Conservation (phyloP, 2,797 vertebrate genomes). For the Acanthurus lineatus region DNA sequence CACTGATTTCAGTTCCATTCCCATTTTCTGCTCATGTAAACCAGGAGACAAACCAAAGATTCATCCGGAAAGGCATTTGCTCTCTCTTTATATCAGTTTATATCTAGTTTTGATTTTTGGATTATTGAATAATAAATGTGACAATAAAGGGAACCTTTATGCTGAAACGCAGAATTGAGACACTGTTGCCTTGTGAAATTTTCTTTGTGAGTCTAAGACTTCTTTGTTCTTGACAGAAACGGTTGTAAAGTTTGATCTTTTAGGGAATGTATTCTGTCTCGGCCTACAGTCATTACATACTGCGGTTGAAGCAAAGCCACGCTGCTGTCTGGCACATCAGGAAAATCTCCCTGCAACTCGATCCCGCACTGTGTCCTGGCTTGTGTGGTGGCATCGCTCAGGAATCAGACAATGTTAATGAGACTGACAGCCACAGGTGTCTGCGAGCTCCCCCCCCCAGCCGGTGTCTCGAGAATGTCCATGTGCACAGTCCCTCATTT, state of each 20-base stretch:
- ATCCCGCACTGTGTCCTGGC: constrained; percentile 38
- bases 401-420: constrained; percentile 57
- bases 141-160: not conserved
- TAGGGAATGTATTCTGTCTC: constrained; percentile 11
- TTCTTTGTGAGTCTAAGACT: not conserved
- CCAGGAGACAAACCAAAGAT: not conserved
- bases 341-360: constrained; percentile 23
- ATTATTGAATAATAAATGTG: not conserved
- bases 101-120: not conserved
- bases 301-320: constrained; percentile 9
- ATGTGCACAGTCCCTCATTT: constrained; percentile 67
- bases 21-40: not conserved
- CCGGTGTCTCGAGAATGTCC: constrained; percentile 70
- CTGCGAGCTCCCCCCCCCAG: constrained; percentile 32
- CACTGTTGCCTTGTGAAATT: not conserved
- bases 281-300: constrained; percentile 4
- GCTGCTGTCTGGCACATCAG: constrained; percentile 26
- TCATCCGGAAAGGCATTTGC: not conserved
- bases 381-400: constrained; percentile 43
- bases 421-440: constrained; percentile 79
- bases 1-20: not conserved
- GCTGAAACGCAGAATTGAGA: not conserved
- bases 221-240: constrained; percentile 4
- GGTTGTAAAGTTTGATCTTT: constrained; percentile 18
- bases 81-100: not conserved